phyloP scores from a whole-genome alignment of 2,113 vertebrate genomes.

The Vimba vimba region DNA sequence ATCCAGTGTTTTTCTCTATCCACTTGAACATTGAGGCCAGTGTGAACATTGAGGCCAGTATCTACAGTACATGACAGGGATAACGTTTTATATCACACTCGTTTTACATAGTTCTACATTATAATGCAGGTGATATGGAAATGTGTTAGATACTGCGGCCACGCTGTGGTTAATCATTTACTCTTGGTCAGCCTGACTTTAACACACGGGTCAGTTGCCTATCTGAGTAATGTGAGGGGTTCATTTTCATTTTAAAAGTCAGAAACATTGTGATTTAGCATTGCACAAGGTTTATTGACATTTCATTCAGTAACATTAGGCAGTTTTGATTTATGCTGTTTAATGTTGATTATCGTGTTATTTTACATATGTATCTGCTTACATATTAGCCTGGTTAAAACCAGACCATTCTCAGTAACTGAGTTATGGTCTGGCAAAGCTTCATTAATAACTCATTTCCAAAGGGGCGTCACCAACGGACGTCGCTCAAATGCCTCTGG shows the following conservation, averaged over 20 bases:
- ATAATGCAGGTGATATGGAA: conserved; percentile 22
- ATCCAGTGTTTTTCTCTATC: neutral
- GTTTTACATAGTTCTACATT: conserved; percentile 29
- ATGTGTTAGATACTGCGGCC: conserved; percentile 1
- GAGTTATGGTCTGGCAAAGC: too few relatives aligned
- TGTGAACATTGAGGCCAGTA: neutral
- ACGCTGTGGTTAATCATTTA: conserved; percentile 26
- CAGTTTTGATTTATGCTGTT: too few relatives aligned
- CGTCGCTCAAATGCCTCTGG: too few relatives aligned
- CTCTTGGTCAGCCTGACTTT: neutral
- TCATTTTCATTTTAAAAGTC: neutral
- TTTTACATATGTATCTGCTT: too few relatives aligned
- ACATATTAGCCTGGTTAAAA: too few relatives aligned
- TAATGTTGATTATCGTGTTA: too few relatives aligned
- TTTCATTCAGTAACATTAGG: too few relatives aligned
- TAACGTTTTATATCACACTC: conserved; percentile 19
- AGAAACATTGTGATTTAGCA: neutral
- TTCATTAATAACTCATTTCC: too few relatives aligned
- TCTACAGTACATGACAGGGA: neutral
- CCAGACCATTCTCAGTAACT: too few relatives aligned
- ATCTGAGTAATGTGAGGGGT: neutral
- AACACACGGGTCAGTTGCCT: neutral
- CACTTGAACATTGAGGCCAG: neutral
- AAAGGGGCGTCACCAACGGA: too few relatives aligned
- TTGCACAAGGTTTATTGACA: neutral